Evolutionary conservation across 64 coral and sea anemone species (phyloP).

Genomic region (Actinia tenebrosa): DNA sequence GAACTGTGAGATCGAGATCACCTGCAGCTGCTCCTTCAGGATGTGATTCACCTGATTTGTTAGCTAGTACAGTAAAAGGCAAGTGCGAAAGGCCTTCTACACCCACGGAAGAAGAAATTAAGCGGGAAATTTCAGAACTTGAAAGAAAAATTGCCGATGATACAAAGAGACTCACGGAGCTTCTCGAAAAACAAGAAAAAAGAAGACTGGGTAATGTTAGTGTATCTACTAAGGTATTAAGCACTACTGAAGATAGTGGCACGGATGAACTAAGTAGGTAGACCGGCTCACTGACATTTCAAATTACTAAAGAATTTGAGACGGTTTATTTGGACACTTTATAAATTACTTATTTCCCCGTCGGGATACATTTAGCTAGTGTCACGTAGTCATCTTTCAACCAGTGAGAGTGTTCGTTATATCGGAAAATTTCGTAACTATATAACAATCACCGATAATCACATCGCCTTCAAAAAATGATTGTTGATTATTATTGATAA

Average conservation of each 20-base stretch:
- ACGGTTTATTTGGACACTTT: too few relatives aligned
- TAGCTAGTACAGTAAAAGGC: background rate
- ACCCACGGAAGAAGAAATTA: constrained; percentile 43
- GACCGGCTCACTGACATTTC: background rate
- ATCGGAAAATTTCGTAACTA: too few relatives aligned
- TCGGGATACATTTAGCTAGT: too few relatives aligned
- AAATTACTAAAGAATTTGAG: too few relatives aligned
- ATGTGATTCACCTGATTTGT: background rate
- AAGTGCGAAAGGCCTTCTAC: background rate
- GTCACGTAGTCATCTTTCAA: too few relatives aligned
- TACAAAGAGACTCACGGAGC: constrained; percentile 48
- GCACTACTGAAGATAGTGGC: background rate
- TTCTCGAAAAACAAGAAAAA: constrained; percentile 61
- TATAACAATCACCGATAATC: too few relatives aligned
- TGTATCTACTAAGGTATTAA: background rate
- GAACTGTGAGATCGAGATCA: background rate
- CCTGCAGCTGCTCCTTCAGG: background rate
- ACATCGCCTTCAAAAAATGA: too few relatives aligned
- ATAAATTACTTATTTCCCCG: too few relatives aligned
- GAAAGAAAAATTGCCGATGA: constrained; percentile 58
- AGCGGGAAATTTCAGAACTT: constrained; percentile 69
- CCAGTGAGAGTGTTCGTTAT: too few relatives aligned
- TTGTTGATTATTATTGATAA: too few relatives aligned
- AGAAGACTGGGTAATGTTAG: background rate
- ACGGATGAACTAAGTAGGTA: background rate